These are phyloP conservation scores for Spheniscus humboldti DNA, from an alignment of 2,797 vertebrate genomes.

Conservation along the genomic window DNA sequence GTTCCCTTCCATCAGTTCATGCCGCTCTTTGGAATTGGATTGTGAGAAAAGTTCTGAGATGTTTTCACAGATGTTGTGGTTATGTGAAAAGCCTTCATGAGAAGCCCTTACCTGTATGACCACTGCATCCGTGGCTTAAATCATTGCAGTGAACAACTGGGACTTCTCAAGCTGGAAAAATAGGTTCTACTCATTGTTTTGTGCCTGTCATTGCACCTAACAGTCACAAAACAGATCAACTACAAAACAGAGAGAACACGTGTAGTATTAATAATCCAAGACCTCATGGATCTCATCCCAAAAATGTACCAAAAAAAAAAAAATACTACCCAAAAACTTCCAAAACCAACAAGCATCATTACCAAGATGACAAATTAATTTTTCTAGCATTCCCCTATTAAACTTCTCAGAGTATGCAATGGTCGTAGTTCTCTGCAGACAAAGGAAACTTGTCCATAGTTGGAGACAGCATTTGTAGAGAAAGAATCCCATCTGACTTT, in stretches of 20 bases:
- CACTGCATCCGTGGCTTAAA: background rate
- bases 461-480: background rate
- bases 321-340: background rate
- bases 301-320: background rate
- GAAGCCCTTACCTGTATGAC: background rate
- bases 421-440: background rate
- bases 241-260: background rate
- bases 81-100: background rate
- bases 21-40: background rate
- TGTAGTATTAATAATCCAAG: background rate
- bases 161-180: background rate
- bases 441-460: rapidly evolving
- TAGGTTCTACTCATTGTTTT: background rate
- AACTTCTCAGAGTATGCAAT: background rate
- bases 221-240: background rate
- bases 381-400: background rate
- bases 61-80: background rate
- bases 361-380: background rate
- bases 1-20: background rate
- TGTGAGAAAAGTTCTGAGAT: background rate
- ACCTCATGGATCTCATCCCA: background rate
- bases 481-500: background rate
- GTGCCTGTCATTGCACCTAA: background rate
- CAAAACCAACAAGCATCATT: background rate
- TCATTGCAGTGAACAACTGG: background rate